phyloP scores from a whole-genome alignment of 2,888 invertebrate species.

The Erannis defoliaria region DNA sequence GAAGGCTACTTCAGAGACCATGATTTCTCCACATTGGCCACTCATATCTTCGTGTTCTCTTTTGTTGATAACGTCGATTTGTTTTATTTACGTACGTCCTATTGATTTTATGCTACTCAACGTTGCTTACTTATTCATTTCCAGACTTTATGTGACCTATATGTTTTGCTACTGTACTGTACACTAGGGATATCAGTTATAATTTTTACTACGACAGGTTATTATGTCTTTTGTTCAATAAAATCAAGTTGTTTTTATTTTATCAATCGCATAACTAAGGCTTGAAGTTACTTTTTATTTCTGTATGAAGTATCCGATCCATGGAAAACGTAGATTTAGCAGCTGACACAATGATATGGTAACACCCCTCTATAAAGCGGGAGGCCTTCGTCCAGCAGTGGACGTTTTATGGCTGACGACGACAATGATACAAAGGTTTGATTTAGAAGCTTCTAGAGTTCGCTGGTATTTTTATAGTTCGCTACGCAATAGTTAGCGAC shows the following conservation, averaged over 20 bases:
- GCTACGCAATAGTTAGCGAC: constrained; percentile 47
- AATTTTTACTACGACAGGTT: background rate
- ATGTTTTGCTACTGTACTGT: background rate
- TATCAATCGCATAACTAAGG: too few relatives aligned
- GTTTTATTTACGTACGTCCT: constrained; percentile 47
- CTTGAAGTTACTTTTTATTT: too few relatives aligned
- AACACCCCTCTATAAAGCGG: too few relatives aligned
- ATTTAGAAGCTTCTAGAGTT: background rate
- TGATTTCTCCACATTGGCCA: constrained; percentile 51
- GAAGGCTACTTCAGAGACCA: constrained; percentile 52
- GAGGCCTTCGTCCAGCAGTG: too few relatives aligned
- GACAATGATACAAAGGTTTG: too few relatives aligned
- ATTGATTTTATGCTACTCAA: background rate
- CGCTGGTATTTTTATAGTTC: constrained; percentile 33
- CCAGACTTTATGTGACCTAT: too few relatives aligned
- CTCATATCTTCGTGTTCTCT: constrained; percentile 46
- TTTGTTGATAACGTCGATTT: constrained; percentile 52
- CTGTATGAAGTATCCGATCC: too few relatives aligned
- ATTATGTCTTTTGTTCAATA: too few relatives aligned
- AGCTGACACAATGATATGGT: too few relatives aligned
- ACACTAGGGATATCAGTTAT: background rate
- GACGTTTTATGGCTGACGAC: too few relatives aligned
- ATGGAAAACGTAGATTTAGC: too few relatives aligned
- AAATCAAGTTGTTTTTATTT: too few relatives aligned
- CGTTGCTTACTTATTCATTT: background rate